Base-by-base conservation (phyloP, 1,140 invertebrate species). In the Hypsibius dujardini region DNA sequence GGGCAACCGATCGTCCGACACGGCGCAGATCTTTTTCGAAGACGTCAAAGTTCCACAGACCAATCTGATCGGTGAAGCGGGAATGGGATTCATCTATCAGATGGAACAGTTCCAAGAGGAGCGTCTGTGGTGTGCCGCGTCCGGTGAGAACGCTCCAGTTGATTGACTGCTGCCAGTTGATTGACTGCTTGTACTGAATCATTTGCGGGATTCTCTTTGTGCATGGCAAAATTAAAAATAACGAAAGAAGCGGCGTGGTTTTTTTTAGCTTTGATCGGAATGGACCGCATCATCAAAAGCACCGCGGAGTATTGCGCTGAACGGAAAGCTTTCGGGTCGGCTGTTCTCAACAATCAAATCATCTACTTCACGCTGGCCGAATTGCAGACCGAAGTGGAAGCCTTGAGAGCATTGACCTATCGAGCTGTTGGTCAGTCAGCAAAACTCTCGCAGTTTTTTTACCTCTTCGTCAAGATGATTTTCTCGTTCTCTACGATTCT, bases 51-150 rank as follows among this genome's bases (percentile, higher is more conserved):
- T 85, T 0, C 84, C 85, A 2, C 75, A 76, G 12, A 77, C 75
- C 56, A 77, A 85, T 75, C 79, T 85, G 7, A 84, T 85, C 70
- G 84, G 84, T n/a, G 83, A 85, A 72, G 82, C 84, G 76, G 84
- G 84, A 40, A 75, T 76, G 73, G 84, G 84, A 1, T 86, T 85
- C 75, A 77, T 79, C 0, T 86, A 85, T 75, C 84, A 85, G 76
- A 86, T 86, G 84, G 46, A 83, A 46, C 85, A 86, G 76, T 85
- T 85, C 75, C 83, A 84, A 75, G 82, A 83, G 71, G 84, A 85
- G 75, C 76, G 84, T 71, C 70, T 86, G 3, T 81, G 75, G 62
- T 80, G 74, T 42, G 74, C 75, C n/a, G 78, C 82, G 42, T 76
- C 76, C 56, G 74, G 82, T 82, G 75, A 73, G 72, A 72, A 47